Evolutionary conservation across 2,797 vertebrate species (phyloP).

Genomic region (Chanos chanos): DNA sequence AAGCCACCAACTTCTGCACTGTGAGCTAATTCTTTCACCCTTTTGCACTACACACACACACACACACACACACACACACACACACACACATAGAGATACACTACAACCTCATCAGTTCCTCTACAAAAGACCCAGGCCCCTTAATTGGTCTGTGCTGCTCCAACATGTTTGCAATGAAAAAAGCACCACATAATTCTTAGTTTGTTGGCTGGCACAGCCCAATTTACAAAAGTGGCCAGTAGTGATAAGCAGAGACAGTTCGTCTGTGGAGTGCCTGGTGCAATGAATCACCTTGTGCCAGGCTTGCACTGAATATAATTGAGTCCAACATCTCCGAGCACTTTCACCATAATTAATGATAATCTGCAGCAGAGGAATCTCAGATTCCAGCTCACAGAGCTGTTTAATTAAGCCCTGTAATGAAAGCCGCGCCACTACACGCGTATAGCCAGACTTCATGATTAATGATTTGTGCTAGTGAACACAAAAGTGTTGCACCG

Average conservation of each 20-base stretch:
- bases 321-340: conserved; percentile 99
- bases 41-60: conserved; percentile 58
- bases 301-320: conserved; percentile 99
- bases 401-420: conserved; percentile 99
- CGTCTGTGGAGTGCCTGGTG: conserved; percentile 89
- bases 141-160: conserved; percentile 98
- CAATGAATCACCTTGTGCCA: conserved; percentile 99
- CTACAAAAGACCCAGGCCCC: conserved; percentile 86
- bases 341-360: conserved; percentile 99
- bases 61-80: too few relatives aligned
- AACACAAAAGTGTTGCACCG: conserved; percentile 99
- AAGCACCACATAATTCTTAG: conserved; percentile 98
- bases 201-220: conserved; percentile 99
- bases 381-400: conserved; percentile 99
- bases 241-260: conserved; percentile 97
- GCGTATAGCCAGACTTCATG: conserved; percentile 99
- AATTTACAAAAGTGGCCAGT: conserved; percentile 99
- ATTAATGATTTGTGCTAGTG: conserved; percentile 99
- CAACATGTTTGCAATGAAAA: conserved; percentile 99
- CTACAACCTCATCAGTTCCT: conserved; percentile 80
- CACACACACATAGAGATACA: too few relatives aligned
- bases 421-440: conserved; percentile 99
- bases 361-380: conserved; percentile 99
- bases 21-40: conserved; percentile 67
- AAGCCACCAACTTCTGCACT: conserved; percentile 65